Conservation (phyloP, 2,888 invertebrate genomes). For the Galerucella nymphaeae region DNA sequence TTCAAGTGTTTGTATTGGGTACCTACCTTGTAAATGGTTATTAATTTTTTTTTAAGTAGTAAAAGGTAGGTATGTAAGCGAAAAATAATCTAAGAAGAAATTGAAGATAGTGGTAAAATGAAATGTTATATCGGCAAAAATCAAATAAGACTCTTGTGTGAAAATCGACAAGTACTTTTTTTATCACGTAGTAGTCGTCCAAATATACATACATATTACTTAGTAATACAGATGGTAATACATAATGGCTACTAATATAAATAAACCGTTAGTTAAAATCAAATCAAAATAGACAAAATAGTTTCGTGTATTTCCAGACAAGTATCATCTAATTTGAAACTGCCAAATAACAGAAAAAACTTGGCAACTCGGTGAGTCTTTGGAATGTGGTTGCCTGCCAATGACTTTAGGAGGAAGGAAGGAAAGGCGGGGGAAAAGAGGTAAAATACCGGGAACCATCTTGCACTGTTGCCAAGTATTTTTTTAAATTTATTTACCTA, state of each 20-base stretch:
- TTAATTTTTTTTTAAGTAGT: no score
- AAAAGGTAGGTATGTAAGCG: no score
- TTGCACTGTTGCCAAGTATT: constrained; percentile 20
- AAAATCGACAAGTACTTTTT: no score
- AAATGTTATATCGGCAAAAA: no score
- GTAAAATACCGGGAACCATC: constrained; percentile 35
- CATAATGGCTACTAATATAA: constrained; percentile 6
- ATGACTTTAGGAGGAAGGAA: constrained; percentile 59
- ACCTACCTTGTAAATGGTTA: no score
- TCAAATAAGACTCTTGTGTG: no score
- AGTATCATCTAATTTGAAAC: constrained; percentile 25
- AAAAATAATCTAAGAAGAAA: no score
- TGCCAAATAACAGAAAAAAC: constrained; percentile 36
- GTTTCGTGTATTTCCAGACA: constrained; percentile 29
- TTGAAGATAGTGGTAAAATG: no score
- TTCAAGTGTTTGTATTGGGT: no score
- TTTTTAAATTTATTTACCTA: constrained; percentile 1
- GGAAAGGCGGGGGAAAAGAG: constrained; percentile 58
- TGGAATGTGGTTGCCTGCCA: constrained; percentile 57
- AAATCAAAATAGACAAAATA: no score
- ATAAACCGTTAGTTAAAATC: constrained; percentile 17
- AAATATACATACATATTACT: background rate
- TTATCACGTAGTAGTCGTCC: no score
- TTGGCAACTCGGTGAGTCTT: constrained; percentile 54
- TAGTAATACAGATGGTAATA: background rate